Base-by-base conservation (phyloP, 2,888 invertebrate species). In the Augiades crinisus region DNA sequence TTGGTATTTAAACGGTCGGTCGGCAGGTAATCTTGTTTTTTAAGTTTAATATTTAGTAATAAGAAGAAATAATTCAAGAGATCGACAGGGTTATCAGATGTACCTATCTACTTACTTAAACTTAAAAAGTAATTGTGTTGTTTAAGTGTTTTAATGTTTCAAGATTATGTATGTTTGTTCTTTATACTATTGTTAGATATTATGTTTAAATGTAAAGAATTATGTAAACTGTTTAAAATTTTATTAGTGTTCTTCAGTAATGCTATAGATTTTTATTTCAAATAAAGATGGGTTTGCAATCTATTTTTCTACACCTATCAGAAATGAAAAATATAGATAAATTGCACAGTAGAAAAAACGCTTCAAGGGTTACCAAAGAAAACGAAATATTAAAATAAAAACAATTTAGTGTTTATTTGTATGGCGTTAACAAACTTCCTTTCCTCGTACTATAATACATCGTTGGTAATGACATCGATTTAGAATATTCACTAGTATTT, bases 381-480 rank as follows among this genome's bases (percentile, higher is more conserved):
- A 69, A 76, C 68, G 40, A 72, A 61, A 65, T 57, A 56, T 59
- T 81, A 80, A 84, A 88, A 87, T 84, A 87, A 88, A 89, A 88
- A 88, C 86, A 86, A 81, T 83, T 81, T 76, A 73, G 64, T 73
- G 65, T 87, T 86, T 85, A 84, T 84, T 84, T 74, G 63, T 81
- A 85, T 85, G 84, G 82, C 83, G 78, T 85, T 86, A 87, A 89
- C 87, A 88, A 85, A 83, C 66, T 76, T 78, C 12, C 70, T 72
- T 70, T 68, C 64, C 55, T 45, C 54, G 63, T 77, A 69, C 68
- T 82, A 76, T 83, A 78, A 81, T 86, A 88, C 84, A 87, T 87
- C 83, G 82, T 86, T 85, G 85, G 85, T 87, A 82, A 70, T 81
- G 78, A 86, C 83, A 84, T 84, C 78, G 75, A 83, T 78, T 78